Evolutionary conservation across 2,113 vertebrate species (phyloP), one percentile per base, ranked within the genome.

Genomic region (Anguilla rostrata): DNA sequence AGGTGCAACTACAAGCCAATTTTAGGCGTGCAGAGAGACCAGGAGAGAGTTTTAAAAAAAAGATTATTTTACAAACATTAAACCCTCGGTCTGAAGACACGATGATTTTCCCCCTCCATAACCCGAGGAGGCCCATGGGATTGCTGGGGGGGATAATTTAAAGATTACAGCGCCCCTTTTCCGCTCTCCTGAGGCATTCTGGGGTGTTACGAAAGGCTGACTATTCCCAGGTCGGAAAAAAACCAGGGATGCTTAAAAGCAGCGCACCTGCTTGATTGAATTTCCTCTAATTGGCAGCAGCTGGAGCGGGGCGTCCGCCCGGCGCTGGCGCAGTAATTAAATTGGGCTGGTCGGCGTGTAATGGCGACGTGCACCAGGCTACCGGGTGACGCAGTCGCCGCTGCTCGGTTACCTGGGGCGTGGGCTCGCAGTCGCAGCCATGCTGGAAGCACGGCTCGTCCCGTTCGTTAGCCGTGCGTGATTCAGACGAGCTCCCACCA

Each of bases 251-350:
- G 34, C 88, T 84, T 81, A 90, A 78, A 87, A 81, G 78, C 86
- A n/a, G 80, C 90, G 85, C 88, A 91, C 84, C 82, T 87, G 89
- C 89, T 84, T 92, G 88, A 92, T 86, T 92, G 87, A 92, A 92
- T 88, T 84, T 82, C 60, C 82, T 85, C 85, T 92, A 89, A 92
- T 93, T 93, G 85, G 90, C 84, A 89, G 80, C 81, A 87, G 85
- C 78, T 78, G 53, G 63, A 78, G 88, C 89, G 92, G 89, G 88
- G 89, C 86, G 87, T 91, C 86, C n/a, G 18, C 84, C 93, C 89
- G 90, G 83, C 83, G 82, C 84, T 82, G 49, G 85, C 63, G 88
- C 82, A 87, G 87, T 89, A 81, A 86, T 88, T 84, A 87, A 88
- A 91, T 92, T 84, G 90, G 87, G 20, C 18, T 34, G 40, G 18